These are phyloP conservation scores for Thereva nobilitata DNA, from an alignment of 2,888 invertebrate genomes.

Conservation along the genomic window DNA sequence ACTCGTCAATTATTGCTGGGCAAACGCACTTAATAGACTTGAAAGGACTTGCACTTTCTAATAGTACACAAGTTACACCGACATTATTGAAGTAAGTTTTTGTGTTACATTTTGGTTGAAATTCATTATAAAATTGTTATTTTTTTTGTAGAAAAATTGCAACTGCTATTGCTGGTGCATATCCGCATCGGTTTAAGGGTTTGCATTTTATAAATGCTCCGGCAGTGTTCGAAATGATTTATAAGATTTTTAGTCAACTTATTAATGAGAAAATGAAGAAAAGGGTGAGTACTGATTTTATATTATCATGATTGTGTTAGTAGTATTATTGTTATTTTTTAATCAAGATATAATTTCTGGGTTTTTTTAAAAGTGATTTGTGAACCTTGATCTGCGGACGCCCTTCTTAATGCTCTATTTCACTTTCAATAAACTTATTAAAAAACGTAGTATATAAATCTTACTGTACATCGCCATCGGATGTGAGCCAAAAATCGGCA, in stretches of 20 bases:
- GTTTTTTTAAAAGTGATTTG: no score
- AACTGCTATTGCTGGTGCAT: slow-evolving; percentile 59
- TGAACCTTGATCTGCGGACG: no score
- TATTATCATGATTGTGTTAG: no score
- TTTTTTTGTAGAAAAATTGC: slow-evolving; percentile 39
- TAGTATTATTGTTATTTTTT: no score
- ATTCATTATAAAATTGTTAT: neutral
- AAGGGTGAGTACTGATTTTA: slow-evolving; percentile 58
- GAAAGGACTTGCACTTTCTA: slow-evolving; percentile 59
- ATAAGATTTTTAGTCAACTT: slow-evolving; percentile 61
- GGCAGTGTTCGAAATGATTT: slow-evolving; percentile 62
- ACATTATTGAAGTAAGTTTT: slow-evolving; percentile 60
- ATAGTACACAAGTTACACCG: slow-evolving; percentile 62
- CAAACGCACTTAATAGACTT: slow-evolving; percentile 61
- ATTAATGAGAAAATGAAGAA: slow-evolving; percentile 64
- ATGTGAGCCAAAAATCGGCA: no score
- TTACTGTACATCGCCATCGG: no score
- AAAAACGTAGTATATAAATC: no score
- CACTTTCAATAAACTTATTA: no score
- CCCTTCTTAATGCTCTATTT: no score
- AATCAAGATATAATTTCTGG: no score
- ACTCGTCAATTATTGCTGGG: slow-evolving; percentile 60
- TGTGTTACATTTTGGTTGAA: neutral
- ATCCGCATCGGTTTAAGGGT: slow-evolving; percentile 64
- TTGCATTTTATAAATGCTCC: slow-evolving; percentile 64